These are phyloP conservation scores for Sipunculus nudus DNA, from an alignment of 2,888 invertebrate genomes.

Conservation along the genomic window DNA sequence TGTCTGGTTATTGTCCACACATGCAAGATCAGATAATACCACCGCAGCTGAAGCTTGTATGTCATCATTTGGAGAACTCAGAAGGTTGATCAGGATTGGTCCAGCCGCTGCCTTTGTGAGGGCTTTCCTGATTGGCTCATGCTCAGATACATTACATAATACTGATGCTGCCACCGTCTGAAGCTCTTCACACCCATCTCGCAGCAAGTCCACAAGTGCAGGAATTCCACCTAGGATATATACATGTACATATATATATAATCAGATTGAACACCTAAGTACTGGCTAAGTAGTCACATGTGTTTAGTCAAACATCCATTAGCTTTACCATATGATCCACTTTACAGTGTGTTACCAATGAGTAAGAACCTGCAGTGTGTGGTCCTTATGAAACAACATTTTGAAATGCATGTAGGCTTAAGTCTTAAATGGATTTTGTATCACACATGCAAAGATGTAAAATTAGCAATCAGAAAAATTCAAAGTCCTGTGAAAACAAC, in stretches of 20 bases:
- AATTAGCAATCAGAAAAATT: too few species aligned
- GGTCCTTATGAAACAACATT: too few species aligned
- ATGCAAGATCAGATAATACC: conserved; percentile 63
- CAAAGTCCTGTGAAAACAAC: too few species aligned
- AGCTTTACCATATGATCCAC: not conserved
- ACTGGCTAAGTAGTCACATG: not conserved
- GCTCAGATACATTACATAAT: conserved; percentile 64
- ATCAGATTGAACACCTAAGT: not conserved
- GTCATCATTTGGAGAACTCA: conserved; percentile 58
- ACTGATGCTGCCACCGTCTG: conserved; percentile 63
- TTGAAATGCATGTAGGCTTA: too few species aligned
- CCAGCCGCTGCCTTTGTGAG: conserved; percentile 56
- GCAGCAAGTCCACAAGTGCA: conserved; percentile 57
- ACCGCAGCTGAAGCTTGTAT: conserved; percentile 64
- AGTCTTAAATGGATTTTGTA: too few species aligned
- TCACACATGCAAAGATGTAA: too few species aligned
- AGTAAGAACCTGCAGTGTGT: too few species aligned
- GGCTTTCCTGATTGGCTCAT: conserved; percentile 53
- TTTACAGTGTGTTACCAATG: not conserved
- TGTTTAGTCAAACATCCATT: too few species aligned
- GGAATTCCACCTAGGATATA: conserved; percentile 54
- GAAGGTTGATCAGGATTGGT: conserved; percentile 58
- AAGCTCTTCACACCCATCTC: conserved; percentile 54
- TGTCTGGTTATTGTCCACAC: conserved; percentile 53
- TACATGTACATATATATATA: not conserved